Conservation (phyloP, 2,113 vertebrate genomes). For the Pseudolaguvia tuberculata region DNA sequence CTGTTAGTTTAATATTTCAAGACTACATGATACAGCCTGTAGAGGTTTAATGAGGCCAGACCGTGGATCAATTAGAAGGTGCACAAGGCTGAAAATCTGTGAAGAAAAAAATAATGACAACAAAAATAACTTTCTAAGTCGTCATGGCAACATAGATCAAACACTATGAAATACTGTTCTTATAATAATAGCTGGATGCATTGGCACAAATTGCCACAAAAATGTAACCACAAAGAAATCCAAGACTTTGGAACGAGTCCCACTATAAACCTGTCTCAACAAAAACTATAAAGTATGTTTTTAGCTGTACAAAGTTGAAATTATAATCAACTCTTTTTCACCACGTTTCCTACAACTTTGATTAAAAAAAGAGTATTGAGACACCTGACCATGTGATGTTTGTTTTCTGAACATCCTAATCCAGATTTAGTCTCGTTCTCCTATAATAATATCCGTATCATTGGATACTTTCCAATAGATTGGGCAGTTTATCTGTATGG, state of each 20-base stretch:
- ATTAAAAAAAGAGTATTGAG: too few relatives aligned
- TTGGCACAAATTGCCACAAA: background rate
- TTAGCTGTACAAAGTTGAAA: background rate
- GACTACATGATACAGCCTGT: background rate
- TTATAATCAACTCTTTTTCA: too few relatives aligned
- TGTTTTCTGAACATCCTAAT: too few relatives aligned
- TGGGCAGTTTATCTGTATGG: too few relatives aligned
- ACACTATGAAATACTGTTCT: background rate
- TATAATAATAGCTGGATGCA: background rate
- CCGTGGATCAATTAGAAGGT: background rate
- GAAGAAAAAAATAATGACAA: background rate
- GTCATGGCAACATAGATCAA: background rate
- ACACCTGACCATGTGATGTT: too few relatives aligned
- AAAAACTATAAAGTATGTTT: background rate
- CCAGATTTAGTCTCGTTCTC: too few relatives aligned
- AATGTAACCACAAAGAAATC: background rate
- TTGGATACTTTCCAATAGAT: too few relatives aligned
- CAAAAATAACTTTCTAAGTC: background rate
- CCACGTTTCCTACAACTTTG: too few relatives aligned
- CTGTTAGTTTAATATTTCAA: background rate
- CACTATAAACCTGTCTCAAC: background rate
- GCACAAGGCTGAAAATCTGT: background rate
- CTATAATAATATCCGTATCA: too few relatives aligned
- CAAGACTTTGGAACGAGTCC: background rate
- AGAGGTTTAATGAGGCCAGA: background rate